Evolutionary conservation across 2,888 invertebrate genomes (phyloP).

Genomic region (Molanna angustata): DNA sequence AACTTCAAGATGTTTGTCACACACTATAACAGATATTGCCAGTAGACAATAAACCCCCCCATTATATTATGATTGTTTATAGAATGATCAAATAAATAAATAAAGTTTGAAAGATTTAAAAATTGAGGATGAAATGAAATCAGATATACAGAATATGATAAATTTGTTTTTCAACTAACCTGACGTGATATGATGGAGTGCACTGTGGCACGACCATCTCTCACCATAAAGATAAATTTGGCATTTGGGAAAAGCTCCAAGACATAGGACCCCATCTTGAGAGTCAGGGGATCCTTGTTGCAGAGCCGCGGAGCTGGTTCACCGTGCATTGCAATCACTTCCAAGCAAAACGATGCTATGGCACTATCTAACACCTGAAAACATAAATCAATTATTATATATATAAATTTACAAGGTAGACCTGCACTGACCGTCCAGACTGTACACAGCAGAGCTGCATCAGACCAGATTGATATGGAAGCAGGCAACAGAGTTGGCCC

Average conservation of each 20-base stretch:
- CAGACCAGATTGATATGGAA: no score
- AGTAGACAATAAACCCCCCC: no score
- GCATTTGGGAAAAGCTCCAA: conserved; percentile 95
- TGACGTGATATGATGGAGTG: conserved; percentile 97
- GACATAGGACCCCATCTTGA: conserved; percentile 95
- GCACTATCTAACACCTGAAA: conserved; percentile 84
- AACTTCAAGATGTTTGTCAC: no score
- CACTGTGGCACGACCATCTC: conserved; percentile 97
- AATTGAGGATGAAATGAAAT: not conserved
- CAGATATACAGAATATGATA: no score
- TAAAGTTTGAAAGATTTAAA: not conserved
- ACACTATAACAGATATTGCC: no score
- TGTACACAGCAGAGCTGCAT: no score
- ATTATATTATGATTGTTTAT: no score
- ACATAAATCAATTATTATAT: no score
- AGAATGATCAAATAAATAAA: not conserved
- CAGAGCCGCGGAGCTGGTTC: conserved; percentile 92
- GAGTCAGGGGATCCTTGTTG: conserved; percentile 98
- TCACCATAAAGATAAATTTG: conserved; percentile 96
- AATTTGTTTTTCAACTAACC: conserved; percentile 52
- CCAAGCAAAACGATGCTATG: conserved; percentile 93
- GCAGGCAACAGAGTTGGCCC: no score
- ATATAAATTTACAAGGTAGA: no score
- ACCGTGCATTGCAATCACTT: conserved; percentile 95
- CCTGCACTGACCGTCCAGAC: no score